phyloP scores from a whole-genome alignment of 1,140 invertebrate genomes.

The Chrysomallon squamiferum region DNA sequence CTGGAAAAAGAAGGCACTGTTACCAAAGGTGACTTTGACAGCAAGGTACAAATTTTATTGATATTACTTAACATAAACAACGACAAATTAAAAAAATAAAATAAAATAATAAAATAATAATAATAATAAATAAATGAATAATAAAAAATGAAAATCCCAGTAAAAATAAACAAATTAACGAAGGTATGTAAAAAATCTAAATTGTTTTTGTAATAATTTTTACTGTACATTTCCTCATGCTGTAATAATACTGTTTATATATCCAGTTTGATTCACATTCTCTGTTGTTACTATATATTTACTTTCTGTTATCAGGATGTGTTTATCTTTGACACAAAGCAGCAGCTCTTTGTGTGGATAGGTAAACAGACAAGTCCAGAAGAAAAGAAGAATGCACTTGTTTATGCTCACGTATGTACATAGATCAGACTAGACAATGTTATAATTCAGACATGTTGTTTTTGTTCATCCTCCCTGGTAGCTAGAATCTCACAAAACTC shows the following conservation, averaged over 20 bases:
- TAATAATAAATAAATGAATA: no score
- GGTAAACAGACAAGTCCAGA: slow-evolving; percentile 74
- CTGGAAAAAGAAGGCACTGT: slow-evolving; percentile 30
- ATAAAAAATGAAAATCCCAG: no score
- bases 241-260: no score
- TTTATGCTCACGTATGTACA: slow-evolving; percentile 59
- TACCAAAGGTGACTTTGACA: slow-evolving; percentile 33
- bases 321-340: slow-evolving; percentile 79
- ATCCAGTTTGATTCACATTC: no score
- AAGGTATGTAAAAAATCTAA: no score
- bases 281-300: no score
- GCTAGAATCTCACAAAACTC: no score
- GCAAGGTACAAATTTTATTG: slow-evolving; percentile 19
- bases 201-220: no score
- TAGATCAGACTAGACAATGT: background rate
- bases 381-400: slow-evolving; percentile 57
- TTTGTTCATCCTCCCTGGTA: no score
- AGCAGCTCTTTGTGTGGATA: slow-evolving; percentile 79
- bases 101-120: background rate
- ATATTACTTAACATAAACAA: background rate
- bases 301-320: slow-evolving; percentile 76
- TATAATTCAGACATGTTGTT: background rate
- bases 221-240: no score
- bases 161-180: no score
- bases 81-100: background rate